Evolutionary conservation across 2,797 vertebrate species (phyloP).

Genomic region (Coreius guichenoti): DNA sequence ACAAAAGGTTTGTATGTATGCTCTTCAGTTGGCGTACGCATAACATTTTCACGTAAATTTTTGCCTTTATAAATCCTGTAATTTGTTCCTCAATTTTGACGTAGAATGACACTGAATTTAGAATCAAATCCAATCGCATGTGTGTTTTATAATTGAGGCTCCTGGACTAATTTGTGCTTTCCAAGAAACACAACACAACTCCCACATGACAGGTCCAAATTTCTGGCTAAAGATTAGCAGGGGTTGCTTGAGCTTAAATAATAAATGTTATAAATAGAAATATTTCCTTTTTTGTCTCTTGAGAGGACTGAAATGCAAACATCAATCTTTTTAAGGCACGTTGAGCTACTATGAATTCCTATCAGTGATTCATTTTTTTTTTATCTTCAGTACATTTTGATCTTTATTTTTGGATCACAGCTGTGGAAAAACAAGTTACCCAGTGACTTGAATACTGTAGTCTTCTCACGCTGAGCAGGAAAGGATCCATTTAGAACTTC

Average conservation of each 20-base stretch:
- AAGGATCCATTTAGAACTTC: conserved; percentile 88
- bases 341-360: neutral
- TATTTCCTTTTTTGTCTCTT: neutral
- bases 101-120: neutral
- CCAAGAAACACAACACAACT: neutral
- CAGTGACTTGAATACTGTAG: conserved; percentile 94
- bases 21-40: too few species aligned
- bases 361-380: neutral
- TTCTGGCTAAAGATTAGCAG: neutral
- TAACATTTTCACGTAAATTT: too few species aligned
- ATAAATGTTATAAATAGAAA: conserved; percentile 21
- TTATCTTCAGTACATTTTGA: neutral
- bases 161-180: neutral
- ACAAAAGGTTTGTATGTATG: neutral
- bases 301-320: conserved; percentile 6
- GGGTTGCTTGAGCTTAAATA: neutral
- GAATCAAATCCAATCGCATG: neutral
- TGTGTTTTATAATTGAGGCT: neutral
- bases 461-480: conserved; percentile 86
- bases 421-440: conserved; percentile 75
- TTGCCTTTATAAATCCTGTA: neutral
- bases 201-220: neutral
- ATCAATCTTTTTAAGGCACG: neutral
- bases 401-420: neutral
- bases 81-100: neutral